These are phyloP conservation scores for Heliconius sara DNA, from an alignment of 2,888 invertebrate genomes.

Conservation along the genomic window DNA sequence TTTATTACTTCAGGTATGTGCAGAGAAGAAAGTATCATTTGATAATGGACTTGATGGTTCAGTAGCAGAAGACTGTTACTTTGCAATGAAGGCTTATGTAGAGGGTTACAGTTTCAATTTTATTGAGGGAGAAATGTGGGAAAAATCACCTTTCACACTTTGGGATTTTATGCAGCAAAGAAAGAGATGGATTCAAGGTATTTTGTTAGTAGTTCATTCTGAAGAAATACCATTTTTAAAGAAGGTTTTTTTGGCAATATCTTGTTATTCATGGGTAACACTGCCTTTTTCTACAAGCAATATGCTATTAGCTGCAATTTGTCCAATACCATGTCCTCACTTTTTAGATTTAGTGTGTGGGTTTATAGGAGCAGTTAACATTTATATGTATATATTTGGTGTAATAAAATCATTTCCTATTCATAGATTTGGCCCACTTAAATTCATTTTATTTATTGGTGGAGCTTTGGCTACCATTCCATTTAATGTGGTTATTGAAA, in stretches of 20 bases:
- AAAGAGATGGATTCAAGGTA: conserved; percentile 98
- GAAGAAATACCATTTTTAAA: conserved; percentile 90
- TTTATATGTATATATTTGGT: conserved; percentile 99
- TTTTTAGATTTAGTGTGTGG: conserved; percentile 93
- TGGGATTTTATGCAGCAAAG: conserved; percentile 98
- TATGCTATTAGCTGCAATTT: conserved; percentile 91
- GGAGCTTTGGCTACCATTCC: conserved; percentile 96
- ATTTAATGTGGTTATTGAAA: conserved; percentile 96
- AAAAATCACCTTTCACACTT: conserved; percentile 97
- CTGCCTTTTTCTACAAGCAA: conserved; percentile 96
- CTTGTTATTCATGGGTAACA: conserved; percentile 98
- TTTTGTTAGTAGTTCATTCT: conserved; percentile 94
- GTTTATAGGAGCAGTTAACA: conserved; percentile 96
- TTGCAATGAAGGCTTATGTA: conserved; percentile 96
- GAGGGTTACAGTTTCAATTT: conserved; percentile 97
- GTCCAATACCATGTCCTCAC: conserved; percentile 94
- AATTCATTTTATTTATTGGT: conserved; percentile 90
- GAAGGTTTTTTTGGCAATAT: conserved; percentile 92
- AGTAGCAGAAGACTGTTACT: conserved; percentile 98
- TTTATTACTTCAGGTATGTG: conserved; percentile 87
- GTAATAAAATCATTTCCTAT: conserved; percentile 98
- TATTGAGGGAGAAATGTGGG: conserved; percentile 99
- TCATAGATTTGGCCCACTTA: conserved; percentile 91
- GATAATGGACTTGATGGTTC: conserved; percentile 98
- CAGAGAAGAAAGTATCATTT: conserved; percentile 96